Evolutionary conservation across 1,140 invertebrate genomes (phyloP).

Genomic region (Hydropsyche tenuis): DNA sequence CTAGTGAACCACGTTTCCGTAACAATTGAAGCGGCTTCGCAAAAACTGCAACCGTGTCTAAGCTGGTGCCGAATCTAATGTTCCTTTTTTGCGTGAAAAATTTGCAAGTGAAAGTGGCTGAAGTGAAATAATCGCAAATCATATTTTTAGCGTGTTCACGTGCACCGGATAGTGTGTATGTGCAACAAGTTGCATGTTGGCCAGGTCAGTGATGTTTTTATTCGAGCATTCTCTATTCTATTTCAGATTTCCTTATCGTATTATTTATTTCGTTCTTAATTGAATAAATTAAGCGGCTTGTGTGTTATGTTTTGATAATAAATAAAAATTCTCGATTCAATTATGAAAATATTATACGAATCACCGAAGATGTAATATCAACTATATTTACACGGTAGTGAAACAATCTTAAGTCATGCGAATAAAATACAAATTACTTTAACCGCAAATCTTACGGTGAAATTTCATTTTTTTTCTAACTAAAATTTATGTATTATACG

Average conservation of each 20-base stretch:
- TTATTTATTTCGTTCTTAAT: no score
- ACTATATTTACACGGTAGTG: neutral
- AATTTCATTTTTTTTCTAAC: neutral
- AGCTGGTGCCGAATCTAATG: neutral
- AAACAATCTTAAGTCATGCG: constrained; percentile 2
- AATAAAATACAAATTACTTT: neutral
- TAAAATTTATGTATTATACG: no score
- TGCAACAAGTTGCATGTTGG: constrained; percentile 24
- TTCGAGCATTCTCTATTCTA: no score
- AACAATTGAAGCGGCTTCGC: neutral
- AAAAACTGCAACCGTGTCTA: constrained; percentile 11
- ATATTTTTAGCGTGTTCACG: no score
- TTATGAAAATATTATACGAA: no score
- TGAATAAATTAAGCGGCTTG: no score
- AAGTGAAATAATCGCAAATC: no score
- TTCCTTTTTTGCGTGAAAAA: neutral
- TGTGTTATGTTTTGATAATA: no score
- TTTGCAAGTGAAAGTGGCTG: neutral
- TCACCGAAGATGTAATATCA: no score
- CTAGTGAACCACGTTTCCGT: constrained; percentile 1
- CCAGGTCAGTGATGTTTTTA: constrained; percentile 10
- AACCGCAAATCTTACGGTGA: constrained; percentile 6
- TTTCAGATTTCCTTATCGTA: no score
- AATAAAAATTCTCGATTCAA: no score
- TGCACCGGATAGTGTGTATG: neutral